phyloP scores from a whole-genome alignment of 2,888 invertebrate species.

The Trissolcus japonicus region DNA sequence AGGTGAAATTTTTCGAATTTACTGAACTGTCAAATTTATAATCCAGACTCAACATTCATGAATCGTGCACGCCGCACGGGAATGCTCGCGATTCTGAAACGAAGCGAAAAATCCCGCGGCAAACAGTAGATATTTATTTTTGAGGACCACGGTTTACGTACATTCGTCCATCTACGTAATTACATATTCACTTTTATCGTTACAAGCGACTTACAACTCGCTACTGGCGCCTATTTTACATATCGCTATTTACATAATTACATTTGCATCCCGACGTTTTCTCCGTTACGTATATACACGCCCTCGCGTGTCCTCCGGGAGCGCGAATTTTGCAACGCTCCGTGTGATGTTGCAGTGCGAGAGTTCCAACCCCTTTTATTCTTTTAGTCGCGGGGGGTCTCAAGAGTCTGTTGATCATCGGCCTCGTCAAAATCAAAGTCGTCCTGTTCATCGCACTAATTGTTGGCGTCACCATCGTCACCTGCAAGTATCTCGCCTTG shows the following conservation, averaged over 20 bases:
- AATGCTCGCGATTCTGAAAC: conserved; percentile 29
- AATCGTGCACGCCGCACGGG: conserved; percentile 18
- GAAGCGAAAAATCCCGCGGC: conserved; percentile 34
- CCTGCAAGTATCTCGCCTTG: conserved; percentile 59
- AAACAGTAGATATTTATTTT: conserved; percentile 55
- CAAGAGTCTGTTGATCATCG: conserved; percentile 62
- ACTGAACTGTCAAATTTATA: conserved; percentile 1
- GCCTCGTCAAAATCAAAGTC: conserved; percentile 66
- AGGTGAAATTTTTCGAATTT: background rate
- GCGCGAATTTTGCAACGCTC: conserved; percentile 40
- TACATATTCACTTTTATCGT: conserved; percentile 65
- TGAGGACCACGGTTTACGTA: conserved; percentile 64
- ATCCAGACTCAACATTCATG: background rate
- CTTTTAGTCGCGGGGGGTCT: conserved; percentile 65
- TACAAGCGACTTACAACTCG: conserved; percentile 61
- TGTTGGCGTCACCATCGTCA: conserved; percentile 61
- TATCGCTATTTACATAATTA: conserved; percentile 64
- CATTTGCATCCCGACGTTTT: conserved; percentile 63
- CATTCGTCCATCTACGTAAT: conserved; percentile 65
- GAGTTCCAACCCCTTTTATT: conserved; percentile 1
- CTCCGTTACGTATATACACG: conserved; percentile 46
- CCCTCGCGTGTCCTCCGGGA: conserved; percentile 53
- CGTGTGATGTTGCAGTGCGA: background rate
- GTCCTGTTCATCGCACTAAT: conserved; percentile 62
- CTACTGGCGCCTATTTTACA: conserved; percentile 59